These are phyloP conservation scores for Teleogryllus oceanicus DNA, from an alignment of 2,888 invertebrate genomes.

Conservation along the genomic window DNA sequence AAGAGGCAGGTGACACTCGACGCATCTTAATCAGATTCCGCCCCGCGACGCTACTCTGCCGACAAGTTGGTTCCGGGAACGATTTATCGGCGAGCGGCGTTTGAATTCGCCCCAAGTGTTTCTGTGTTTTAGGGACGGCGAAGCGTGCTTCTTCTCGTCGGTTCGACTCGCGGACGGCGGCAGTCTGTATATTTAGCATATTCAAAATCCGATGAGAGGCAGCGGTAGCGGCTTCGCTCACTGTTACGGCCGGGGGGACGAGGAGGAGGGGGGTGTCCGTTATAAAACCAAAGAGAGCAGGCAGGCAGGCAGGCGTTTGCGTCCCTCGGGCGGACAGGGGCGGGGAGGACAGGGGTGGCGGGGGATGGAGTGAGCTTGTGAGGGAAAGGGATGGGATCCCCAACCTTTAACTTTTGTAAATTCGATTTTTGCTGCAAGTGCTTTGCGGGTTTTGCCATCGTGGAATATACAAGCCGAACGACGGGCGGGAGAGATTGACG, in stretches of 20 bases:
- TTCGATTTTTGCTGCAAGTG: slow-evolving; percentile 1
- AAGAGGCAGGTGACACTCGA: too few species aligned
- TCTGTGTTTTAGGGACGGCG: neutral
- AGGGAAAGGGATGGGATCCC: too few species aligned
- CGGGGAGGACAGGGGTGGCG: neutral
- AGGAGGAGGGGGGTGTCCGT: neutral
- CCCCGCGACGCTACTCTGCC: too few species aligned
- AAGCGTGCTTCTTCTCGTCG: neutral
- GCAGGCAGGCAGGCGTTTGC: neutral
- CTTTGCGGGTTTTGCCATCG: slow-evolving; percentile 3
- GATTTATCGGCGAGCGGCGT: too few species aligned
- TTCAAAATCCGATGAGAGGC: slow-evolving; percentile 9
- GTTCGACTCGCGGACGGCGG: neutral
- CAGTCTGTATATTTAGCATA: slow-evolving; percentile 7
- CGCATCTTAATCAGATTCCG: too few species aligned
- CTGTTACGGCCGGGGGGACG: too few species aligned
- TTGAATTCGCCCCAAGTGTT: too few species aligned
- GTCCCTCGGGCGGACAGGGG: neutral
- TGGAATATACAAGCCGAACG: neutral
- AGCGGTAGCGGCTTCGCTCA: neutral
- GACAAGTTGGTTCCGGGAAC: too few species aligned
- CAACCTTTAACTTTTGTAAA: slow-evolving; percentile 6
- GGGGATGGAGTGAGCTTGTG: neutral
- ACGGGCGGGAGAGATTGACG: too few species aligned
- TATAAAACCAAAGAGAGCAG: slow-evolving; percentile 8